Base-by-base conservation (phyloP, 2,797 vertebrate genomes). In the Tympanoctomys barrerae region DNA sequence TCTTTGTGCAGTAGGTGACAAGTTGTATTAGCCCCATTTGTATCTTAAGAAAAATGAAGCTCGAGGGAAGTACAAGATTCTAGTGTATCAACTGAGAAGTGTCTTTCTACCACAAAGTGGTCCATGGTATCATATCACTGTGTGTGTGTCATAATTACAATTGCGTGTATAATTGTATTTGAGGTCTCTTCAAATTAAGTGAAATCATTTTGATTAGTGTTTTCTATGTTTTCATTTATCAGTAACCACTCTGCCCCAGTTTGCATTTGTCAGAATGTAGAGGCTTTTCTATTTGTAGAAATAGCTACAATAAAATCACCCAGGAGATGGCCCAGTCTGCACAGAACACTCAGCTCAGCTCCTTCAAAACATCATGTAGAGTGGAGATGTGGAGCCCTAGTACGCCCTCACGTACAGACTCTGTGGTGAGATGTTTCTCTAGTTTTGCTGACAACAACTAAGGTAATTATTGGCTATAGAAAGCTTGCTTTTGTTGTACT, bases 1-100 rank as follows among this genome's bases (percentile, higher is more conserved):
- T 96, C 83, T 49, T 87, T 96, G 89, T 92, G 86, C 95, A 89
- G 28, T 71, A 87, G 71, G 87, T 97, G 95, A 95, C 88, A 97
- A 93, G 88, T 81, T 90, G 33, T 81, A 91, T 89, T 96, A 94
- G n/a, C 21, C 77, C 77, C 81, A 91, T 91, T 95, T 93, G 42
- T 86, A 92, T 42, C 87, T 90, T 16, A 94, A 94, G 95, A 94
- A 94, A 94, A 96, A 94, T 94, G 71, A 96, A 66, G 5, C 52
- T 91, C 77, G 14, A 93, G 91, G 33, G 91, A 91, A 75, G 73
- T 92, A 31, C 5, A 71, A 81, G 89, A 91, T 91, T 90, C 96
- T 52, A 66, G 4, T 64, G 66, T 14, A 24, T 24, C 28, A 33
- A 66, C 68, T 52, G 68, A 96, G 77, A 96, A 87, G 84, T 71